These are phyloP conservation scores for Ceratitis capitata DNA, from an alignment of 1,140 invertebrate genomes.

Conservation along the genomic window DNA sequence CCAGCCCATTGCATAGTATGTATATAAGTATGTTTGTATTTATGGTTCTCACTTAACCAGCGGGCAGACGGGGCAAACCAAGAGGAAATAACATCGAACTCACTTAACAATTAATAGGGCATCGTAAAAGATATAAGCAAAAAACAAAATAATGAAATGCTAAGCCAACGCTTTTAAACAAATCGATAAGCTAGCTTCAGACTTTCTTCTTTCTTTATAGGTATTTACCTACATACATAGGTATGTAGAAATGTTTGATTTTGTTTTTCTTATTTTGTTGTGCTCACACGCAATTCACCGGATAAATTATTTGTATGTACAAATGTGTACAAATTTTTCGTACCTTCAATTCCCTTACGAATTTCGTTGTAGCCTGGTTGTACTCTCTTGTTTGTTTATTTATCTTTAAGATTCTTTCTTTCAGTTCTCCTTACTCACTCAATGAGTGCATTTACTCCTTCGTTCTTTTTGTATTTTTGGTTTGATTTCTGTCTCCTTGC, in stretches of 20 bases:
- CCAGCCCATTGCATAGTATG: neutral
- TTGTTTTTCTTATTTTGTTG: neutral
- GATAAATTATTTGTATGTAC: constrained; percentile 1
- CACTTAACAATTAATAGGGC: neutral
- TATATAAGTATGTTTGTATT: neutral
- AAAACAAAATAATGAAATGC: neutral
- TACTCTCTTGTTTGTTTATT: neutral
- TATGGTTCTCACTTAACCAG: neutral
- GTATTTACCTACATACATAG: neutral
- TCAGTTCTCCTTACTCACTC: neutral
- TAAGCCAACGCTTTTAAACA: neutral
- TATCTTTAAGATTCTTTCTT: neutral
- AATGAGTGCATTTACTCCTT: neutral
- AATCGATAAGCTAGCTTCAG: neutral
- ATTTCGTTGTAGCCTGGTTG: neutral
- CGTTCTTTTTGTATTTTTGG: neutral
- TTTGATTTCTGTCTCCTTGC: neutral
- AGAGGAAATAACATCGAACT: neutral
- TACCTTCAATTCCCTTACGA: neutral
- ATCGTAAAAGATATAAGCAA: neutral
- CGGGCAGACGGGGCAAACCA: neutral
- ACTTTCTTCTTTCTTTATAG: neutral
- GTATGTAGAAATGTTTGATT: neutral
- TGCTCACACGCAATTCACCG: neutral
- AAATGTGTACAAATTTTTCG: neutral